phyloP scores from a whole-genome alignment of 2,888 invertebrate species.

The Zaprionus lineosus region DNA sequence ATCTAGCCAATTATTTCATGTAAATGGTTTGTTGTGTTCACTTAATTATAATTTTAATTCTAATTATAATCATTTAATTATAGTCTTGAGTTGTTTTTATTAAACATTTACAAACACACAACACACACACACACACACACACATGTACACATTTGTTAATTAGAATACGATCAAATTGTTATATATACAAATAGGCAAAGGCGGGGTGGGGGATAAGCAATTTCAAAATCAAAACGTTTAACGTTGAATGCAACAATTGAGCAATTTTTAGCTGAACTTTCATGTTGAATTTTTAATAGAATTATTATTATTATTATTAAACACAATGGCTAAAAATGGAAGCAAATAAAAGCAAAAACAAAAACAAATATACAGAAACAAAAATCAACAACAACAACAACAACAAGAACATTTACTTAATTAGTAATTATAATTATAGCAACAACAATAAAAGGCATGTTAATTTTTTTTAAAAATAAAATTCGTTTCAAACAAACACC shows the following conservation, averaged over 20 bases:
- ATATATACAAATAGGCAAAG: constrained; percentile 28
- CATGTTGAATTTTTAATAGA: constrained; percentile 69
- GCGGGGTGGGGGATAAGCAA: constrained; percentile 28
- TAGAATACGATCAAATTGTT: constrained; percentile 54
- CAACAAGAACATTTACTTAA: constrained; percentile 70
- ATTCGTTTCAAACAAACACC: constrained; percentile 64
- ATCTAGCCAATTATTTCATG: constrained; percentile 68
- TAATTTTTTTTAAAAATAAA: constrained; percentile 77
- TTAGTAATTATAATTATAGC: constrained; percentile 64
- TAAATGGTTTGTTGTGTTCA: constrained; percentile 73
- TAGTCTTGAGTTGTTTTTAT: constrained; percentile 44
- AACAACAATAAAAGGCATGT: constrained; percentile 64
- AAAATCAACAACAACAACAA: constrained; percentile 33
- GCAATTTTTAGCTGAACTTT: constrained; percentile 70
- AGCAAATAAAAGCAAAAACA: constrained; percentile 31
- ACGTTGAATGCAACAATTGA: constrained; percentile 61
- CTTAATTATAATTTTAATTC: constrained; percentile 45
- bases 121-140: background rate
- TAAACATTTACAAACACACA: constrained; percentile 26
- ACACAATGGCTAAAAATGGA: too few relatives aligned
- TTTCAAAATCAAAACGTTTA: constrained; percentile 57
- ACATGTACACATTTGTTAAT: constrained; percentile 39
- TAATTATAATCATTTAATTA: constrained; percentile 34
- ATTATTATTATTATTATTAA: constrained; percentile 40
- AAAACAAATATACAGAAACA: constrained; percentile 17